phyloP scores from a whole-genome alignment of 2,888 invertebrate genomes.

The Tortricodes alternella region DNA sequence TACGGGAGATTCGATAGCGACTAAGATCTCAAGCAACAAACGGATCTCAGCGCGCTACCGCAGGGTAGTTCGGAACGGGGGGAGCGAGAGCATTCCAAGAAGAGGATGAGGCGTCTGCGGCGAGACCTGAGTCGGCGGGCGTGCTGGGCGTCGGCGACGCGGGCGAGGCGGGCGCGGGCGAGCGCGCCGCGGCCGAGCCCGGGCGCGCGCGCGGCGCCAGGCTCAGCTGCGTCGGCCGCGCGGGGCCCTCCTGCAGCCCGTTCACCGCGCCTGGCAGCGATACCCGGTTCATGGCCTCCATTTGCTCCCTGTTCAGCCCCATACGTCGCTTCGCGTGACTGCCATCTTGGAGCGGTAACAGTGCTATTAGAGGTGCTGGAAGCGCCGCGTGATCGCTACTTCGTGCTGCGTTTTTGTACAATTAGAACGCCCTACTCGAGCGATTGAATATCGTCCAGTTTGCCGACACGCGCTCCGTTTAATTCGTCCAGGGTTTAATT shows the following conservation, averaged over 20 bases:
- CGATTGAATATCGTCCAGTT: constrained; percentile 2
- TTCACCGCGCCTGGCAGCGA: constrained; percentile 64
- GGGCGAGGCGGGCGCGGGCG: constrained; percentile 70
- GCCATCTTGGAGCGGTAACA: constrained; percentile 79
- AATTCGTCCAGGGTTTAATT: background rate
- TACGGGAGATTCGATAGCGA: background rate
- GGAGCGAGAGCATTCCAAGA: constrained; percentile 56
- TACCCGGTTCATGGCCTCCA: constrained; percentile 80
- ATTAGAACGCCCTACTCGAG: no score
- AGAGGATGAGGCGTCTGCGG: constrained; percentile 55
- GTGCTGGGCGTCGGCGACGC: constrained; percentile 82
- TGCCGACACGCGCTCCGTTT: background rate
- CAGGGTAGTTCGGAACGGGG: constrained; percentile 28
- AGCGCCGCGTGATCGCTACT: constrained; percentile 43
- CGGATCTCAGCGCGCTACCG: background rate
- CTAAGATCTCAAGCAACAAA: background rate
- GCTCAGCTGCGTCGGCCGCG: constrained; percentile 75
- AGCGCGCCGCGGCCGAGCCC: constrained; percentile 60
- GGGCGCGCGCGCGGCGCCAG: constrained; percentile 61
- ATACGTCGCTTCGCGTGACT: constrained; percentile 83
- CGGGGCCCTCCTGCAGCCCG: constrained; percentile 46
- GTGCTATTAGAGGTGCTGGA: constrained; percentile 70
- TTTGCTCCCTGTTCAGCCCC: constrained; percentile 82
- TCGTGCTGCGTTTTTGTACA: constrained; percentile 34
- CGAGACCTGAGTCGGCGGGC: constrained; percentile 80